Evolutionary conservation across 2,888 invertebrate species (phyloP).

Genomic region (Andrena praecox): DNA sequence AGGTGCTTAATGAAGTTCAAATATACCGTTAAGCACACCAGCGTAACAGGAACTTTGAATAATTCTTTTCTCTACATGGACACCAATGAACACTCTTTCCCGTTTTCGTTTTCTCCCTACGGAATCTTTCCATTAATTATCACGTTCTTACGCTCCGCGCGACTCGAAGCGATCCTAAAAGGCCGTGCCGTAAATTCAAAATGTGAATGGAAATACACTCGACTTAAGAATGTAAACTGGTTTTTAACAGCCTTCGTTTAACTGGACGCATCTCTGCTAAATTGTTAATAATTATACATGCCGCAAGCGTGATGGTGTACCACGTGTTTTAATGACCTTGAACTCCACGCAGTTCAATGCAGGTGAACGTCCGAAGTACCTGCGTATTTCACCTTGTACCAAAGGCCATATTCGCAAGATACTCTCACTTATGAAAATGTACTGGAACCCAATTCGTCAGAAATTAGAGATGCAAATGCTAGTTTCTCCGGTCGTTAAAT

Average conservation of each 20-base stretch:
- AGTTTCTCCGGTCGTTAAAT: too few relatives aligned
- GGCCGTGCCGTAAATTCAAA: background rate
- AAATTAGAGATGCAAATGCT: background rate
- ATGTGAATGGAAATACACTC: background rate
- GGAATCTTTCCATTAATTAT: background rate
- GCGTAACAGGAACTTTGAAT: conserved; percentile 1
- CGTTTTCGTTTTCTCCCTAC: background rate
- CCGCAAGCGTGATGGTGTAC: conserved; percentile 36
- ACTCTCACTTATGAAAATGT: background rate
- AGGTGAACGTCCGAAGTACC: conserved; percentile 70
- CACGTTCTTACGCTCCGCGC: background rate
- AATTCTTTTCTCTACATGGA: background rate
- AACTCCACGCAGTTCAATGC: conserved; percentile 58
- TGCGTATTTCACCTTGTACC: conserved; percentile 32
- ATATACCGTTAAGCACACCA: conserved; percentile 48
- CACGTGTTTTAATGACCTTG: conserved; percentile 66
- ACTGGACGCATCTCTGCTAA: background rate
- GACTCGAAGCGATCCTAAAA: background rate
- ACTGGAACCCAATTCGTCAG: background rate
- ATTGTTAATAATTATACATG: background rate
- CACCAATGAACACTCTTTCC: background rate
- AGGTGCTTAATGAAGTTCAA: conserved; percentile 29
- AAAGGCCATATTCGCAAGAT: background rate
- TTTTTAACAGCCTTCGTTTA: background rate
- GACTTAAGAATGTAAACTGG: background rate